Percentiles rank a stretch among this genome's conserved stretches.
Evolutionary conservation across 2,888 invertebrate species (phyloP).

Genomic region (Nineta flava): DNA sequence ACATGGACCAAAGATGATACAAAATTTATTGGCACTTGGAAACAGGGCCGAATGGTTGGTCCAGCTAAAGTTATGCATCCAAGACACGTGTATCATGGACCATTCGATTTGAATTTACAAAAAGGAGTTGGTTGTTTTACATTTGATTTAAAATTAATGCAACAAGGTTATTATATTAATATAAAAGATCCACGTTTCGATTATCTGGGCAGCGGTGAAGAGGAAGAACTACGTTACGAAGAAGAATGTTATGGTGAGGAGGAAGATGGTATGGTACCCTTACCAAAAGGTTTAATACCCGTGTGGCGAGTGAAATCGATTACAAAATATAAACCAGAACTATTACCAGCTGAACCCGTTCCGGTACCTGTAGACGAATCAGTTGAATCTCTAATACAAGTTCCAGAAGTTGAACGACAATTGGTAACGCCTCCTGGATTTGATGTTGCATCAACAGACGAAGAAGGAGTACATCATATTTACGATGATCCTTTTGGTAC

Average conservation of each 20-base stretch:
- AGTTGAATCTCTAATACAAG: conserved; percentile 32
- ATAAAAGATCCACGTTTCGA: conserved; percentile 40
- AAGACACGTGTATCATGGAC: conserved; percentile 51
- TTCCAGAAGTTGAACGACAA: conserved; percentile 10
- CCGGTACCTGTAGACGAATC: conserved; percentile 50
- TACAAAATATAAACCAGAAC: conserved; percentile 47
- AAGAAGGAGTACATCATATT: neutral
- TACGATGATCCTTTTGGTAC: neutral
- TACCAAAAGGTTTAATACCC: conserved; percentile 24
- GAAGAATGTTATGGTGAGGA: conserved; percentile 17
- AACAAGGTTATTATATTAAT: conserved; percentile 52
- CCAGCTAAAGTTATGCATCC: conserved; percentile 56
- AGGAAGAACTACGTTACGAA: conserved; percentile 31
- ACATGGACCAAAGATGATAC: conserved; percentile 41
- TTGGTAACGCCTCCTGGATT: neutral
- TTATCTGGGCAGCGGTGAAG: conserved; percentile 29
- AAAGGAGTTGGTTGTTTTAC: conserved; percentile 60
- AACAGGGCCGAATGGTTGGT: conserved; percentile 54
- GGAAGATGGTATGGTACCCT: conserved; percentile 13
- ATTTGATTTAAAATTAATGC: conserved; percentile 60
- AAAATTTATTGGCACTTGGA: conserved; percentile 60
- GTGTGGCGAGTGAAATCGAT: conserved; percentile 55
- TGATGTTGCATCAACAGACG: neutral
- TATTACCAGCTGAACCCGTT: conserved; percentile 52
- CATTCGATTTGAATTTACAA: conserved; percentile 51